phyloP scores from a whole-genome alignment of 2,888 invertebrate genomes.

The Ormyrus labotus region DNA sequence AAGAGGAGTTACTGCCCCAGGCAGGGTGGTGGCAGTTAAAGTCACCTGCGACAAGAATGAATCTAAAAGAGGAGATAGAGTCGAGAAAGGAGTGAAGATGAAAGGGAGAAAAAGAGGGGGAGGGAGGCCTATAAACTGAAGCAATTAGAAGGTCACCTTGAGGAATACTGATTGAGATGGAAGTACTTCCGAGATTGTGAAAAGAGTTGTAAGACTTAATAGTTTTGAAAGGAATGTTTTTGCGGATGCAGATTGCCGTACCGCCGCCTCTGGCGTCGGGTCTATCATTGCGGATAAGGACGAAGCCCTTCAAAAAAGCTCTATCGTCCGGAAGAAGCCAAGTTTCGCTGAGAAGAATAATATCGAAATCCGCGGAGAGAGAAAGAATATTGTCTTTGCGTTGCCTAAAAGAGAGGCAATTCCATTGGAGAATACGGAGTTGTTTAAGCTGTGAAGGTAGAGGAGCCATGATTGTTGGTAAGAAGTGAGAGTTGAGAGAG shows the following conservation, averaged over 20 bases:
- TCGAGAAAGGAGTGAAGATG: not conserved
- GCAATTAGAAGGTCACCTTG: not conserved
- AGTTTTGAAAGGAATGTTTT: conserved; percentile 22
- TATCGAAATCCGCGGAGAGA: conserved; percentile 7
- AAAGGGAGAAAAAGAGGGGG: not conserved
- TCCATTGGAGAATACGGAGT: conserved; percentile 38
- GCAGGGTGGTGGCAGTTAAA: not conserved
- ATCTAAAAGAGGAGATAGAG: not conserved
- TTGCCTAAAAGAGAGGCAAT: conserved; percentile 6
- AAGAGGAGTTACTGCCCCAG: not conserved
- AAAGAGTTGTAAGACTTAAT: not conserved
- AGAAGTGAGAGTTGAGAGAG: not conserved
- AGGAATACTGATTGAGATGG: conserved; percentile 3
- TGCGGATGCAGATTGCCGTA: conserved; percentile 20
- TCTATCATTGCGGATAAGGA: conserved; percentile 23
- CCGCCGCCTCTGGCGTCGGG: conserved; percentile 15
- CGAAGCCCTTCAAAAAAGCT: conserved; percentile 15
- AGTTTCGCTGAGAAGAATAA: conserved; percentile 34
- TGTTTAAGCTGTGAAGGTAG: not conserved
- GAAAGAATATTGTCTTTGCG: not conserved
- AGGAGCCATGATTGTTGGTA: not conserved
- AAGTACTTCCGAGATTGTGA: conserved; percentile 20
- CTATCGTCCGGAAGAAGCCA: not conserved
- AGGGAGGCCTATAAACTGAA: not conserved
- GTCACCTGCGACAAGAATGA: not conserved